Evolutionary conservation across 2,113 vertebrate species (phyloP), one percentile per base, ranked within the genome.

Genomic region (Tychaedon coryphoeus): DNA sequence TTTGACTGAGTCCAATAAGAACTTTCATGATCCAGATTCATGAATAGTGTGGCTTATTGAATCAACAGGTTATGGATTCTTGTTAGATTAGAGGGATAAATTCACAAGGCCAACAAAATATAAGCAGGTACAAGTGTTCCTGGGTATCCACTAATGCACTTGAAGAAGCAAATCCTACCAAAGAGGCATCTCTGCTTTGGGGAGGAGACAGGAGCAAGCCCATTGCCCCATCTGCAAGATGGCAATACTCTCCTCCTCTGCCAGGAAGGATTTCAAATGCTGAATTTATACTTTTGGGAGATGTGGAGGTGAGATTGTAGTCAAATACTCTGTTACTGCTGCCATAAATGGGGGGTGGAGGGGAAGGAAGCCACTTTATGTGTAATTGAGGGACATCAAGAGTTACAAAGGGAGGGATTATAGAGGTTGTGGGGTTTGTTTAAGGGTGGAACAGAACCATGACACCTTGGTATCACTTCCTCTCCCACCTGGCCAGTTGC

Each of bases 371-470:
- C 6, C 10, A n/a, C 13, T 61, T 54, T 26, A 4, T 26, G 14
- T 10, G 18, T 23, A 61, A 61, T 42, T 54, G 62, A 26, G n/a
- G 2, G 17, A 34, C 31, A 75, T 19, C 6, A 22, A 26, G 40
- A 61, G 5, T 31, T 69, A 31, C 29, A n/a, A 53, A 74, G 29
- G 38, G 38, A 25, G 54, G 8, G 4, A 9, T 31, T 42, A 31
- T 23, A 34, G 57, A 75, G 29, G 29, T 5, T 33, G 9, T 54
- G 14, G 18, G 25, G 18, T 26, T 75, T 61, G 29, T 23, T n/a
- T 22, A 48, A 61, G 40, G 34, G 25, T 0, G 0, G 47, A 42
- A 69, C 24, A 89, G 47, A 82, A 40, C 24, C 0, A 0, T 60
- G 45, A 45, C n/a, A 34, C 6, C 24, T 67, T 26, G 0, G 0